Conservation (phyloP, 2,888 invertebrate species). For the Octodonta nipae region DNA sequence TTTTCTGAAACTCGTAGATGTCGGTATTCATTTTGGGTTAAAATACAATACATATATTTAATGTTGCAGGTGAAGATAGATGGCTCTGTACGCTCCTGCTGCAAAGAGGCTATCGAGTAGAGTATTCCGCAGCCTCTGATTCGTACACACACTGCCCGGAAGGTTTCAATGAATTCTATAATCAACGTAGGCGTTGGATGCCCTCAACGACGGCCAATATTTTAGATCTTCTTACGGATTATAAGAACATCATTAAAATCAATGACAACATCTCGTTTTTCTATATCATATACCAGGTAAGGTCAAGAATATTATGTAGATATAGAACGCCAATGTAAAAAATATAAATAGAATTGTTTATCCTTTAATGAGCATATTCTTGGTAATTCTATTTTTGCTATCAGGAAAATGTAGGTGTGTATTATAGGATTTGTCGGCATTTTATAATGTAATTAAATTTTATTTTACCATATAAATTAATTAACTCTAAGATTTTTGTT, state of each 20-base stretch:
- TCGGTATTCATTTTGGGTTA: too few species aligned
- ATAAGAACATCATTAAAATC: conserved; percentile 61
- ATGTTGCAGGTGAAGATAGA: conserved; percentile 70
- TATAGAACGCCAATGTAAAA: neutral
- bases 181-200: conserved; percentile 88
- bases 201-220: conserved; percentile 94
- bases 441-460: too few species aligned
- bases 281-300: conserved; percentile 61
- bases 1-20: too few species aligned
- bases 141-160: conserved; percentile 91
- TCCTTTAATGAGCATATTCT: too few species aligned
- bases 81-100: conserved; percentile 88
- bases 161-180: conserved; percentile 83
- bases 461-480: too few species aligned
- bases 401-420: too few species aligned
- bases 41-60: too few species aligned
- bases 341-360: too few species aligned
- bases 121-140: conserved; percentile 90
- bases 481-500: too few species aligned
- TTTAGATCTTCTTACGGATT: conserved; percentile 69
- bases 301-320: neutral
- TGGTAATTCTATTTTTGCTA: too few species aligned
- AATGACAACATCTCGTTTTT: conserved; percentile 81
- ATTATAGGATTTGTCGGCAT: too few species aligned
- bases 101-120: conserved; percentile 82